A percentile compares a stretch with the other conserved stretches of the same genome.
Evolutionary conservation across 2,888 invertebrate genomes (phyloP).

Genomic region (Dastarcus helophoroides): DNA sequence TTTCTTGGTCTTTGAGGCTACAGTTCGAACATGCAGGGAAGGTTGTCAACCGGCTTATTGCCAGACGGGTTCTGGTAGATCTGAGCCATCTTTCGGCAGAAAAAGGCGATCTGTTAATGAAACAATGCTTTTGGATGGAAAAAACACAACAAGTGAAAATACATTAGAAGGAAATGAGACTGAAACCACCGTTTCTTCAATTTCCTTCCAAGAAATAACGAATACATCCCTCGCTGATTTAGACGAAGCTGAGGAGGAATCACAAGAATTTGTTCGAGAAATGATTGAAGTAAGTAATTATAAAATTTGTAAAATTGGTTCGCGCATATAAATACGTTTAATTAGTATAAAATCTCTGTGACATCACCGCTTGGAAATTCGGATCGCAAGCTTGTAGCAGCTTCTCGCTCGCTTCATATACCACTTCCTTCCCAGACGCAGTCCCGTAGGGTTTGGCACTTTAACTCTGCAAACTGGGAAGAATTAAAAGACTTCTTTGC

Average conservation of each 20-base stretch:
- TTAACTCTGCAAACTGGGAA: no score
- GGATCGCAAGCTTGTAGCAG: no score
- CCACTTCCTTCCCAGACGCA: no score
- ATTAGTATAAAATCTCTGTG: no score
- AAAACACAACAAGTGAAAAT: constrained; percentile 19
- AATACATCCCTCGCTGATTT: constrained; percentile 34
- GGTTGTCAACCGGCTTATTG: constrained; percentile 88
- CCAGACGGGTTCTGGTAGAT: constrained; percentile 60
- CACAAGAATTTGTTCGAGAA: constrained; percentile 68
- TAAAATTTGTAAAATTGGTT: no score
- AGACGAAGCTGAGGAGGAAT: constrained; percentile 40
- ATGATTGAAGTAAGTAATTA: constrained; percentile 64
- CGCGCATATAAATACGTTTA: no score
- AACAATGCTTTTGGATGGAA: constrained; percentile 20
- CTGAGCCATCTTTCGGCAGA: constrained; percentile 72
- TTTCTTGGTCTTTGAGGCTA: constrained; percentile 86
- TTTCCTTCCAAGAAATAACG: constrained; percentile 38
- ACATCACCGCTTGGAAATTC: no score
- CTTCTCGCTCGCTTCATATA: no score
- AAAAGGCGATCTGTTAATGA: constrained; percentile 46
- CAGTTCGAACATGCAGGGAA: constrained; percentile 77
- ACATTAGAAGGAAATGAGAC: constrained; percentile 22
- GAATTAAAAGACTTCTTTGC: no score
- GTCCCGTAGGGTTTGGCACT: no score
- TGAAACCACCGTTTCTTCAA: constrained; percentile 24